These are phyloP conservation scores for Campoletis raptor DNA, from an alignment of 2,888 invertebrate species.

Conservation along the genomic window DNA sequence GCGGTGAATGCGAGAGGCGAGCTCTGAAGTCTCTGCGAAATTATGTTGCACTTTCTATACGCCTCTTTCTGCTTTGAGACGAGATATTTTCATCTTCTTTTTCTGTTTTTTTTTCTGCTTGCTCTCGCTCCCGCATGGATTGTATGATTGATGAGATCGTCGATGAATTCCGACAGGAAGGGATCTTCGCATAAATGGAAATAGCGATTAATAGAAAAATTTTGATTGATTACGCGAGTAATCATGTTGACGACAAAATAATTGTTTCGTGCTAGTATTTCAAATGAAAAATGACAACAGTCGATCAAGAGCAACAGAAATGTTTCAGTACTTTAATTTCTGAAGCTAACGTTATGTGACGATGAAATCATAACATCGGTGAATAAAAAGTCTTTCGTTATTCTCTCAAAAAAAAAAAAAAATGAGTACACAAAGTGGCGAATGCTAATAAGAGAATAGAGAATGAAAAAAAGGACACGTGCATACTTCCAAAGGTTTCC, in stretches of 20 bases:
- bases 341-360: background rate
- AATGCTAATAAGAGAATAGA: slow-evolving; percentile 35
- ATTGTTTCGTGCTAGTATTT: background rate
- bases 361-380: background rate
- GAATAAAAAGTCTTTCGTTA: background rate
- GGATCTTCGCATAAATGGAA: background rate
- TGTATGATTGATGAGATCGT: slow-evolving; percentile 50
- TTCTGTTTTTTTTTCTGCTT: background rate
- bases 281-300: background rate
- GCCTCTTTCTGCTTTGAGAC: background rate
- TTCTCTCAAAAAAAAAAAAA: background rate
- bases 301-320: background rate
- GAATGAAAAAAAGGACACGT: slow-evolving; percentile 9
- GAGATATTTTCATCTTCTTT: background rate
- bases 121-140: background rate
- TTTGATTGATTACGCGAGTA: slow-evolving; percentile 45
- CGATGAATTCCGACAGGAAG: slow-evolving; percentile 32
- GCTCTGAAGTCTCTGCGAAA: slow-evolving; percentile 33
- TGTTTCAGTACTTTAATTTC: background rate
- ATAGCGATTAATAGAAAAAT: background rate
- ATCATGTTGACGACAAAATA: slow-evolving; percentile 27
- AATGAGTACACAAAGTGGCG: background rate
- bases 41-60: slow-evolving; percentile 42
- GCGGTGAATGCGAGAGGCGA: background rate
- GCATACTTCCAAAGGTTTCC: slow-evolving; percentile 56